A percentile compares a stretch with the other conserved stretches of the same genome.
Conservation (phyloP, 2,797 vertebrate species). For the Botia kubotai region DNA sequence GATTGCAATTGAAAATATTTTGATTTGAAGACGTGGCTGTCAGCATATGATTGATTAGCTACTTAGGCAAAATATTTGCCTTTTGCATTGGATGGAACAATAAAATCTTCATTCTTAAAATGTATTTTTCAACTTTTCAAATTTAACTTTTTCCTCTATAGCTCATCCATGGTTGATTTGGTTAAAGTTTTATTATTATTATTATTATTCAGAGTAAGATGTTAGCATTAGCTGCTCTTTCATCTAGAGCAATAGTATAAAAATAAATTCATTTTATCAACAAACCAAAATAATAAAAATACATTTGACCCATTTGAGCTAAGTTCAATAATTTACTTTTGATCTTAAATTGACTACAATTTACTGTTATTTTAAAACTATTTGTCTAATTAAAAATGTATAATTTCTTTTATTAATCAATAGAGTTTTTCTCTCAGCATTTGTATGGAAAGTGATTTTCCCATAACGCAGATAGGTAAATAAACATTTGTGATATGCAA, state of each 20-base stretch:
- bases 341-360: no score
- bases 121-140: no score
- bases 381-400: no score
- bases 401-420: no score
- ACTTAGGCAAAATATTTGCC: not conserved
- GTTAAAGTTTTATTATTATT: not conserved
- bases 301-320: not conserved
- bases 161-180: not conserved
- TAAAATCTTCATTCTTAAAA: not conserved
- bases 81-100: not conserved
- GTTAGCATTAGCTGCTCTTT: not conserved
- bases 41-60: slow-evolving; percentile 15
- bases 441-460: slow-evolving; percentile 30
- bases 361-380: no score
- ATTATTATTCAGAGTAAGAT: not conserved
- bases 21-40: not conserved
- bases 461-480: slow-evolving; percentile 30
- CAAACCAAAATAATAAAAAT: not conserved
- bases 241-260: not conserved
- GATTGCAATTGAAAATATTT: slow-evolving; percentile 11
- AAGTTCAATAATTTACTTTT: not conserved
- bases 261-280: not conserved
- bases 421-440: not conserved
- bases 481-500: not conserved
- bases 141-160: not conserved